Evolutionary conservation across 2,113 vertebrate genomes (phyloP).

Genomic region (Leiothrix lutea): DNA sequence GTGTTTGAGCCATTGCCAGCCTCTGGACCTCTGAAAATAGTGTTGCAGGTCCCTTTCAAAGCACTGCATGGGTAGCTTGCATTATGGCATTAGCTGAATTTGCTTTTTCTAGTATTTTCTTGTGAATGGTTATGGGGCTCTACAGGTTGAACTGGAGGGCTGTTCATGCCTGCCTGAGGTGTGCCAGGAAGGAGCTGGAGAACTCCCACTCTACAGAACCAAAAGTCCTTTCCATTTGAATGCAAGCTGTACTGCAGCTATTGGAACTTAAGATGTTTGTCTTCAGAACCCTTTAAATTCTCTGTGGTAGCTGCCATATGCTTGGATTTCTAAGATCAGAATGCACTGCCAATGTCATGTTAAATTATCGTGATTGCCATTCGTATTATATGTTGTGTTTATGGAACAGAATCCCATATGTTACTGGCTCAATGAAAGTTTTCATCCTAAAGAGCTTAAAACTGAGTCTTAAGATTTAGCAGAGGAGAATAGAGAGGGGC

Average conservation of each 20-base stretch:
- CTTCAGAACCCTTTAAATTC: neutral
- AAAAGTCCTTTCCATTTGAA: neutral
- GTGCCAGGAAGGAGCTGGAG: neutral
- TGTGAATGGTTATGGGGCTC: neutral
- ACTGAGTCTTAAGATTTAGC: neutral
- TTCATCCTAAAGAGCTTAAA: neutral
- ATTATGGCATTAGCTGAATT: neutral
- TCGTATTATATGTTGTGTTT: neutral
- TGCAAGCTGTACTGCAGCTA: neutral
- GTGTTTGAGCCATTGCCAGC: neutral
- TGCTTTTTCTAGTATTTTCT: neutral
- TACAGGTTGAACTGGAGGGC: neutral
- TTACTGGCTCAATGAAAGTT: neutral
- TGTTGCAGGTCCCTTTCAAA: neutral
- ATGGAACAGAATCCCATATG: neutral
- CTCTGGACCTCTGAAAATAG: neutral
- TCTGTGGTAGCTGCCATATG: neutral
- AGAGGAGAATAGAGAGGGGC: neutral
- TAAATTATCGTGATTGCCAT: neutral
- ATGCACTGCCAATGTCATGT: neutral
- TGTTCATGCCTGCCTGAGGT: neutral
- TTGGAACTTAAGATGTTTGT: neutral
- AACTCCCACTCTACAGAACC: neutral
- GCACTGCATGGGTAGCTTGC: neutral
- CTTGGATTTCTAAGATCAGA: neutral